phyloP scores from a whole-genome alignment of 1,140 invertebrate species.

The Trichoplusia ni region DNA sequence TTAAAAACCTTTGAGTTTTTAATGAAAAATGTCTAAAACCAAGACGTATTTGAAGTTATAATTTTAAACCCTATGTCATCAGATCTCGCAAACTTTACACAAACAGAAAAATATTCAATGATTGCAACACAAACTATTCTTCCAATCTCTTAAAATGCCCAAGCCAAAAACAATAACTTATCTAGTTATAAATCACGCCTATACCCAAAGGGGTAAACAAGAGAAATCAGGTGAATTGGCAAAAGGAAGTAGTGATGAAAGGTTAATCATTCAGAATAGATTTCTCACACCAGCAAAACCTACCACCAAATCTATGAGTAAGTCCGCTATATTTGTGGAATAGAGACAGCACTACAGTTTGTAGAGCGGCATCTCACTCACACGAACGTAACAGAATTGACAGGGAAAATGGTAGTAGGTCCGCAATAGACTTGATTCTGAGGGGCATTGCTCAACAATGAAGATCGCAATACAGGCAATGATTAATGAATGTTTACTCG shows the following conservation, averaged over 20 bases:
- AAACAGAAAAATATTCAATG: no score
- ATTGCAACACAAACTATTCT: no score
- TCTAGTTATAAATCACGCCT: background rate
- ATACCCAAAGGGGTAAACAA: background rate
- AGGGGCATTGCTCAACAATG: constrained; percentile 1
- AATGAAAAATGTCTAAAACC: no score
- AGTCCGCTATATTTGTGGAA: constrained; percentile 39
- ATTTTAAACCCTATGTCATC: no score
- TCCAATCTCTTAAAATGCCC: no score
- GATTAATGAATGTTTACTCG: constrained; percentile 54
- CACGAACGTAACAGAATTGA: no score
- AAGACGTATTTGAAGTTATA: no score
- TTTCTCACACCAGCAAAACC: constrained; percentile 50
- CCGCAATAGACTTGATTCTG: constrained; percentile 12
- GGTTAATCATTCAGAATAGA: constrained; percentile 57
- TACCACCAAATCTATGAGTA: constrained; percentile 39
- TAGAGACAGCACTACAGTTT: no score
- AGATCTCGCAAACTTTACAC: no score
- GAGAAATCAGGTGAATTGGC: constrained; percentile 22
- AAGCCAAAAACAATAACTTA: background rate
- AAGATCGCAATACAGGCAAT: constrained; percentile 19
- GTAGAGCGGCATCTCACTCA: no score
- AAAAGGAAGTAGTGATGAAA: constrained; percentile 47
- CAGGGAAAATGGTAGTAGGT: no score
- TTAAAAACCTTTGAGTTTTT: no score